Base-by-base conservation (phyloP, 2,113 vertebrate species). In the Amphiprion ocellaris region DNA sequence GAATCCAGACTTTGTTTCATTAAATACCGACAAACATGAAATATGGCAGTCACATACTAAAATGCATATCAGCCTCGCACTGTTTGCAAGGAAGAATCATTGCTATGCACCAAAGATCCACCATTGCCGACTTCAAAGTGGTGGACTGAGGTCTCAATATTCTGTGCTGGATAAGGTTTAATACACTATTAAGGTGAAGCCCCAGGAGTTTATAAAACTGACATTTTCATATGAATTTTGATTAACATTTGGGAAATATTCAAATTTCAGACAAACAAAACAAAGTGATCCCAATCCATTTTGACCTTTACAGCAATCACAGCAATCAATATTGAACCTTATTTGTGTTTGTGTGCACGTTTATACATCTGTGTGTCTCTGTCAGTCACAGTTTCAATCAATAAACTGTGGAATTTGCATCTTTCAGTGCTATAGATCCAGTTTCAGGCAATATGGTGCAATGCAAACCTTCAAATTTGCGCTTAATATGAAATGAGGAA, bases 391-490 rank as follows among this genome's bases (percentile, higher is more conserved):
- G 52, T 73, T 24, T 19, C 2, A 52, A 46, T 72, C 10, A 53
- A 9, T 10, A 56, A 1, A 55, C 1, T 14, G 24, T 33, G n/a
- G 4, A 37, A 26, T 70, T 61, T 49, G 33, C 41, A 56, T 74
- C 41, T 64, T 49, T 70, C 24, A 69, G 14, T 52, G 23, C 60
- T 28, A 16, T 63, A 46, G 46, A 69, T 72, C 15, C 14, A 62
- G 15, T 52, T 6, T 4, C 24, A 41, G 50, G 47, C 52, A 63
- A 52, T 67, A 60, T 49, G 19, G 54, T 70, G 8, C 28, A 33
- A 53, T n/a, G 61, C 58, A 73, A 60, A 65, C 50, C 62, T 72
- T 55, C 7, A 63, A 60, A 84, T 61, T 71, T 19, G 33, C 49
- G 19, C 24, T 19, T 5, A 71, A 8, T 46, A 50, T 55, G 53